These are phyloP conservation scores for Heteractis magnifica DNA, from an alignment of 92 coral and sea anemone genomes.

Conservation along the genomic window DNA sequence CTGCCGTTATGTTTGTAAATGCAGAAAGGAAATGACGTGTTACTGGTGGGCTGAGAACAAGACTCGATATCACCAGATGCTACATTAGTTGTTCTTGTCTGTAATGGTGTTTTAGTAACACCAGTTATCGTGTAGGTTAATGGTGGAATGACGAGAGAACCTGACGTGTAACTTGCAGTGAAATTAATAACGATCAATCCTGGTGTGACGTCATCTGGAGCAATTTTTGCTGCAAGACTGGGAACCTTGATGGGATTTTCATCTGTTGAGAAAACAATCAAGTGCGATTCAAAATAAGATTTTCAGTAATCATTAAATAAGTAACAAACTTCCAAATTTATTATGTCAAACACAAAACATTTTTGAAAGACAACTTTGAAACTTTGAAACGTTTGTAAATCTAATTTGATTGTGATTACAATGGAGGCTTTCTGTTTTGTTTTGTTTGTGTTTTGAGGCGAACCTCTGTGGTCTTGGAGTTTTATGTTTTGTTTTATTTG, in stretches of 20 bases:
- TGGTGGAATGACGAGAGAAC: slow-evolving; percentile 22
- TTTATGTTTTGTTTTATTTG: no score
- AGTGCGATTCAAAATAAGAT: neutral
- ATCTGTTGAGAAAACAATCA: neutral
- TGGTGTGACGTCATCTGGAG: slow-evolving; percentile 1
- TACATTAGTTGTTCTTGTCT: neutral
- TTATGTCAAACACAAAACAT: no score
- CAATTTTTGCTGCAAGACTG: neutral
- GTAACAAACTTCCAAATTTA: neutral
- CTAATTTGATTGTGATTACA: no score
- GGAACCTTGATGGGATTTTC: slow-evolving; percentile 25
- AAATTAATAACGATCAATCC: neutral
- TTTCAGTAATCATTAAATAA: neutral
- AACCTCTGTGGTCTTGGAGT: no score
- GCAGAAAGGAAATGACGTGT: slow-evolving; percentile 14
- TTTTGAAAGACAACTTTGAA: no score
- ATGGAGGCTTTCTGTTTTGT: no score
- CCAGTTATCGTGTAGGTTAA: slow-evolving; percentile 5
- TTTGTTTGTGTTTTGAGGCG: no score
- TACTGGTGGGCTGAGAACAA: neutral
- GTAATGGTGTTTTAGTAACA: neutral
- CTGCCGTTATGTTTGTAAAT: slow-evolving; percentile 5
- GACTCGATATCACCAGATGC: slow-evolving; percentile 2
- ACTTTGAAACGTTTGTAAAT: no score
- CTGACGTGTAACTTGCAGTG: slow-evolving; percentile 10